Base-by-base conservation (phyloP, 2,888 invertebrate genomes). In the Trichogramma dendrolimi region DNA sequence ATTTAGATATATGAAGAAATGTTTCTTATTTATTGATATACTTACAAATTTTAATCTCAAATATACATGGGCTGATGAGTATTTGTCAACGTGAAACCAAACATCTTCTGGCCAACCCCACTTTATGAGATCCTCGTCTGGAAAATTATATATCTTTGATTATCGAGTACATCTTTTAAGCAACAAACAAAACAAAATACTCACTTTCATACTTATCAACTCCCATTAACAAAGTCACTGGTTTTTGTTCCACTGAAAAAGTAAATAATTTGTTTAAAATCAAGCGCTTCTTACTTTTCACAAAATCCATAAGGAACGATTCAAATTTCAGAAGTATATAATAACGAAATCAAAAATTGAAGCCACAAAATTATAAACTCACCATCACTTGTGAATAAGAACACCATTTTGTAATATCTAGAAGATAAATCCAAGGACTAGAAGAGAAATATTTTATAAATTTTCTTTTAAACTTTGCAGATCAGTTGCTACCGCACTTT, bases 91-190 rank as follows among this genome's bases (percentile, higher is more conserved):
- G 80, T 97, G 96, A 80, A 96, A 99, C 99, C 99, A 99, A 4
- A 99, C 96, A 83, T 99, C 98, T 83, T 99, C 99, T 4, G 97
- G 96, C 95, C 96, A 99, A 46, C 98, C 98, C 94, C 96, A 99
- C 82, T 90, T 92, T 60, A 99, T 97, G 54, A 99, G 82, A 72
- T 96, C 94, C 83, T 99, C 99, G 85, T 99, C 96, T 95, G 78
- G 47, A 82, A 80, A 58, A 55, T 56, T 3, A 10, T 46, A n/a
- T n/a, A 27, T 27, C 27, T 27, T 27, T 2, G 43, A 58, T 54
- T 42, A 51, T 46, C 27, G 41, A 11, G 7, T 5, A 55, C 52
- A 57, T 6, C 2, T 50, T 42, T 43, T 40, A 42, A 48, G 39
- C 40, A 14, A 41, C 44, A 11, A 41, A 57, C 11, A 11, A 55